Evolutionary conservation across 2,888 invertebrate genomes (phyloP).

Genomic region (Imbricaverruca yamaguchii): DNA sequence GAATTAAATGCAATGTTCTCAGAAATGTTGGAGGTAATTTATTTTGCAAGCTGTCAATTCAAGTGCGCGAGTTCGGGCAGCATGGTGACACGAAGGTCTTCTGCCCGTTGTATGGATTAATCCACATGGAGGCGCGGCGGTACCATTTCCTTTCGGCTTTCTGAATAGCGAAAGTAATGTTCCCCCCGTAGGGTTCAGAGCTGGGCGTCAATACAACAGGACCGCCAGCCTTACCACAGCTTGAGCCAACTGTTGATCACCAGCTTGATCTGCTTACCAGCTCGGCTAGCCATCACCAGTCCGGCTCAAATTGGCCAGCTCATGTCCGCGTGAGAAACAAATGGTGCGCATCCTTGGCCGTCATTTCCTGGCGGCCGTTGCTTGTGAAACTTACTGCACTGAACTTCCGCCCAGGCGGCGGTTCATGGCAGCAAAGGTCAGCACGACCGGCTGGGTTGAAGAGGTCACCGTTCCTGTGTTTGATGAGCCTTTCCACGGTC

Average conservation of each 20-base stretch:
- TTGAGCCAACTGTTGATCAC: background rate
- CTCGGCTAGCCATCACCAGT: background rate
- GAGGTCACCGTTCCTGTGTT: background rate
- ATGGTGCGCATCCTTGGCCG: background rate
- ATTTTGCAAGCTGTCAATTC: too few relatives aligned
- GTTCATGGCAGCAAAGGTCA: background rate
- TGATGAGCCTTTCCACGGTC: background rate
- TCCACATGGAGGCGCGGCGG: too few relatives aligned
- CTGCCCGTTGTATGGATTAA: too few relatives aligned
- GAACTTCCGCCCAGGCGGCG: background rate
- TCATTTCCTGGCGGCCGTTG: background rate
- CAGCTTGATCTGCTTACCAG: background rate
- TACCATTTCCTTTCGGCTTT: too few relatives aligned
- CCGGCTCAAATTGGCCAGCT: background rate
- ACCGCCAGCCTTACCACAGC: background rate
- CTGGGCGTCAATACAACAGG: too few relatives aligned
- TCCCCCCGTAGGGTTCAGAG: too few relatives aligned
- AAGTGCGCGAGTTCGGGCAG: too few relatives aligned
- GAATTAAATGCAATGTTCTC: too few relatives aligned
- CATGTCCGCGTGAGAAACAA: background rate
- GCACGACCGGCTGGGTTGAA: background rate
- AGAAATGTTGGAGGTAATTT: too few relatives aligned
- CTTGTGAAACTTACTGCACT: background rate
- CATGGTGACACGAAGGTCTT: too few relatives aligned
- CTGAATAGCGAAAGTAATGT: too few relatives aligned